Percentiles rank a stretch among this genome's conserved stretches.
These are phyloP conservation scores for Python bivittatus DNA, from an alignment of 2,113 vertebrate species.

Conservation along the genomic window DNA sequence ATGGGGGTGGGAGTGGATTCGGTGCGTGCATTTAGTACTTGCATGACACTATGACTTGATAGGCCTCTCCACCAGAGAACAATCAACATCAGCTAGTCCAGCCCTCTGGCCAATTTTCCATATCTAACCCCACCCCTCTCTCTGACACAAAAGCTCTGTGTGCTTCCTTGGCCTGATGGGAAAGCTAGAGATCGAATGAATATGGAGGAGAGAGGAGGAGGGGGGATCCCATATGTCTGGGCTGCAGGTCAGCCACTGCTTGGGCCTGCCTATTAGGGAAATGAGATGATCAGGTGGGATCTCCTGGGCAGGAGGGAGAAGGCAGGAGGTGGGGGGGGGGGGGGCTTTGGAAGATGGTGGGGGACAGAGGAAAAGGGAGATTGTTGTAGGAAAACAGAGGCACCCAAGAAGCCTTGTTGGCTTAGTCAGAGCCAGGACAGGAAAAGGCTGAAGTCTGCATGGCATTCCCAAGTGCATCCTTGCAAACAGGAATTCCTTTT, in stretches of 20 bases:
- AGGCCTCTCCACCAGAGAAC: not conserved
- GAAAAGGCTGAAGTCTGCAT: not conserved
- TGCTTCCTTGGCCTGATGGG: slow-evolving; percentile 14
- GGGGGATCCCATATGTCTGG: not conserved
- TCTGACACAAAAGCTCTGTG: slow-evolving; percentile 9
- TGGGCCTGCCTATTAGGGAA: not conserved
- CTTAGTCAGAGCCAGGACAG: not conserved
- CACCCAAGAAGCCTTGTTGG: not conserved
- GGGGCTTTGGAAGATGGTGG: not conserved
- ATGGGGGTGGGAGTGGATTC: not conserved
- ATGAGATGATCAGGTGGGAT: not conserved
- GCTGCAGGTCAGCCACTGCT: not conserved
- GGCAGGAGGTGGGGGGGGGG: not conserved
- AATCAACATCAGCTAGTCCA: not conserved
- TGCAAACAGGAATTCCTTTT: not conserved
- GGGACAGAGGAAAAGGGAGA: not conserved
- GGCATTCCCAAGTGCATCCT: not conserved
- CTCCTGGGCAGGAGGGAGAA: not conserved
- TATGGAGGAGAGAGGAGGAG: not conserved
- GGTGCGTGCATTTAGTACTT: not conserved
- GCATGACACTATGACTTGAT: not conserved
- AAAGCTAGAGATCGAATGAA: not conserved
- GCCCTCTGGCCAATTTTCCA: not conserved
- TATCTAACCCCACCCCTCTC: not conserved
- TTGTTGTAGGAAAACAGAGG: not conserved